Base-by-base conservation (phyloP, 2,113 vertebrate genomes). In the Promerops cafer region DNA sequence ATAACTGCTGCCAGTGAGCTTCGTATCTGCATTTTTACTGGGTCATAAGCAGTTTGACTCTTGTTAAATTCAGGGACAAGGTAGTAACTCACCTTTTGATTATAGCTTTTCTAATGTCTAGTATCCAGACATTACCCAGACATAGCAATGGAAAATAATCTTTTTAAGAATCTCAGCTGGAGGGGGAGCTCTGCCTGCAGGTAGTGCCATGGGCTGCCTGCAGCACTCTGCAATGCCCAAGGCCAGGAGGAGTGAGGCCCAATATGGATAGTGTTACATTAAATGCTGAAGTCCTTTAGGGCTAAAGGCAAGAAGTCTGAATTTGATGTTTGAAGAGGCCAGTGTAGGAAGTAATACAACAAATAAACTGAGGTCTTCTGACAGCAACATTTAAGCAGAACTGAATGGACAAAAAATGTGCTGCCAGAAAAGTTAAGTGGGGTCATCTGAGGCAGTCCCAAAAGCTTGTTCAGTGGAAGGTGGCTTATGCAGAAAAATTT, bases 211-310 rank as follows among this genome's bases (percentile, higher is more conserved):
- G 40, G 28, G 28, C 68, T 78, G 35, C 20, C 44, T n/a, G 26
- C 26, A 40, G 13, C 56, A 35, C 27, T 50, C 10, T 50, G 56
- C 23, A 23, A 4, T 79, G 57, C 35, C 21, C 7, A 42, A 12
- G 35, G n/a, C 12, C 2, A 2, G 65, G 28, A 66, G 14, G 13
- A 42, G 13, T 0, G 0, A 49, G 28, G 28, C 47, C 28, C 35
- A 69, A 35, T 28, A 37, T 26, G 11, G 37, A 13, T 12, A 64
- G 17, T 27, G 1, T 65, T 47, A 21, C 11, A 13, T 6, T 72
- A 56, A 57, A 70, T 44, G 11, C 40, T 49, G 54, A 83, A 28
- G 7, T 56, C 6, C 6, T 42, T 70, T 59, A 44, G 18, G 13
- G 6, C 7, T 64, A 61, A 74, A 65, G 27, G 31, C 85, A 57